phyloP scores from a whole-genome alignment of 2,888 invertebrate species.

The Chrysodeixis includens region DNA sequence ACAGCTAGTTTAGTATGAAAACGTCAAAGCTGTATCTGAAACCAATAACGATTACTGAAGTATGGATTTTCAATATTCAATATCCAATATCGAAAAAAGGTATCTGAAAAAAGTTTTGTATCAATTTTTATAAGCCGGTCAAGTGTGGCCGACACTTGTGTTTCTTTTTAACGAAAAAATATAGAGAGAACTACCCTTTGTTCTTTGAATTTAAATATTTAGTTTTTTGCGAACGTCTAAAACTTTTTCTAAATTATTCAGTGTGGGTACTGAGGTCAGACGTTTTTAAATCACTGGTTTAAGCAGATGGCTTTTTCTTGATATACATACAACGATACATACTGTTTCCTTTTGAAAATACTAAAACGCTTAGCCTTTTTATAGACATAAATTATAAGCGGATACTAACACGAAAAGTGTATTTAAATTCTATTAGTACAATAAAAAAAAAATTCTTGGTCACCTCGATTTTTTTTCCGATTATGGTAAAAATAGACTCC shows the following conservation, averaged over 20 bases:
- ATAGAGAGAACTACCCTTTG: conserved; percentile 1
- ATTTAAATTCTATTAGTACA: no score
- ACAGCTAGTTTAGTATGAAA: neutral
- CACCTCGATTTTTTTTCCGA: no score
- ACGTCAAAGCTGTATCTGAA: neutral
- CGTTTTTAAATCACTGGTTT: no score
- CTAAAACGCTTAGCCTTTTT: no score
- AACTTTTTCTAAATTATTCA: neutral
- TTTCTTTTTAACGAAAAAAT: neutral
- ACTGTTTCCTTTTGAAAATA: no score
- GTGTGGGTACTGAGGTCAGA: neutral
- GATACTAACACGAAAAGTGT: no score
- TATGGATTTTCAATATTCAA: conserved; percentile 7
- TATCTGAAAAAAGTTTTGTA: neutral
- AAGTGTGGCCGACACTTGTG: neutral
- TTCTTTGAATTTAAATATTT: neutral
- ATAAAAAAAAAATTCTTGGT: no score
- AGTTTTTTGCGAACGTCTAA: neutral
- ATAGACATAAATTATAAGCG: no score
- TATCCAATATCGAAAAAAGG: neutral
- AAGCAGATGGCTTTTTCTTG: no score
- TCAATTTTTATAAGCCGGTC: neutral
- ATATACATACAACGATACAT: no score
- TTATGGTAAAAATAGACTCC: no score
- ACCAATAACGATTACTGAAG: neutral